Conservation (phyloP, 35 echinoderm and acorn worm genomes). For the Lytechinus variegatus region DNA sequence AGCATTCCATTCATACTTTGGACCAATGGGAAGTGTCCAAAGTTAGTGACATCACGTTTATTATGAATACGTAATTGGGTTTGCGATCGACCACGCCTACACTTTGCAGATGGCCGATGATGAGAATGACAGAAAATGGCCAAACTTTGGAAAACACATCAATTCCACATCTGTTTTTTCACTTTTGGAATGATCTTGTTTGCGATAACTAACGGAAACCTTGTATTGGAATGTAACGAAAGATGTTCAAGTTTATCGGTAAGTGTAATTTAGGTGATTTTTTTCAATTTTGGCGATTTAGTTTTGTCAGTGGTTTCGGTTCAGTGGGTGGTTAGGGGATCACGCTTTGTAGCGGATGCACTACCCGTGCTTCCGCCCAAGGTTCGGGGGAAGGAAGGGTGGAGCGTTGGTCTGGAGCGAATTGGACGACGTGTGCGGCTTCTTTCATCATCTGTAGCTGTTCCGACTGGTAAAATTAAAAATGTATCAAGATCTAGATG, state of each 20-base stretch:
- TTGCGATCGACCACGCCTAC: slow-evolving; percentile 7
- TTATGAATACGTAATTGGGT: not conserved
- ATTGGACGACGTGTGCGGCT: no score
- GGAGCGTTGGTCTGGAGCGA: not conserved
- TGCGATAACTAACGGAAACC: not conserved
- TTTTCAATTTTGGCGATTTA: not conserved
- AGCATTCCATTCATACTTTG: slow-evolving; percentile 72
- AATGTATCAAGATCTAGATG: no score
- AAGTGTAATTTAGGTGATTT: slow-evolving; percentile 7
- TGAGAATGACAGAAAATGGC: slow-evolving; percentile 32
- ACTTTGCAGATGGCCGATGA: not conserved
- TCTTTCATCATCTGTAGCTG: not conserved
- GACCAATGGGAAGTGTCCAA: slow-evolving; percentile 45
- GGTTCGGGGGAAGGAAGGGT: slow-evolving; percentile 28
- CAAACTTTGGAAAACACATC: slow-evolving; percentile 46
- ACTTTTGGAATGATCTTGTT: slow-evolving; percentile 14
- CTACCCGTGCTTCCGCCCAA: slow-evolving; percentile 24
- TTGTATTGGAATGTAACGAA: slow-evolving; percentile 36
- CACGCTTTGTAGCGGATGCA: not conserved
- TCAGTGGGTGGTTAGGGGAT: not conserved
- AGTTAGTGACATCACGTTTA: slow-evolving; percentile 50
- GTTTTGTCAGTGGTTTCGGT: not conserved
- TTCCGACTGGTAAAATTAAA: not conserved
- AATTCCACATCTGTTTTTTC: slow-evolving; percentile 21
- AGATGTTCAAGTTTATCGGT: slow-evolving; percentile 33